Percentiles rank a stretch among this genome's conserved stretches.
Evolutionary conservation across 2,888 invertebrate species (phyloP).

Genomic region (Meloe dianella): DNA sequence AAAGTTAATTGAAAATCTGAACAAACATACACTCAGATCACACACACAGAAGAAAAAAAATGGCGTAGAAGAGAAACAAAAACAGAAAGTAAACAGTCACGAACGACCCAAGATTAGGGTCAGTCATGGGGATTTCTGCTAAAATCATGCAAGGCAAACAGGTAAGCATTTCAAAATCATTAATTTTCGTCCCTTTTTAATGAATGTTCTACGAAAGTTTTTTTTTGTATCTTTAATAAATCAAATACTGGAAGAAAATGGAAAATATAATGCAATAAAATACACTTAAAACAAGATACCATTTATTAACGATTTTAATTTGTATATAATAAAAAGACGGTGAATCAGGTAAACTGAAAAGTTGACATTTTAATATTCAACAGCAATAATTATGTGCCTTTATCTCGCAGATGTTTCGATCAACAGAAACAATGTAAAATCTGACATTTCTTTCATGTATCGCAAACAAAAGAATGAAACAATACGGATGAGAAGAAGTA

Average conservation of each 20-base stretch:
- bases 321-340: background rate
- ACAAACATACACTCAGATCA: background rate
- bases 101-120: conserved; percentile 15
- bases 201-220: too few species aligned
- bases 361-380: background rate
- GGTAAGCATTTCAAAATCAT: conserved; percentile 11
- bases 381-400: background rate
- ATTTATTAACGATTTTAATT: background rate
- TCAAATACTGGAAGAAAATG: too few species aligned
- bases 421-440: background rate
- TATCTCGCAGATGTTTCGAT: background rate
- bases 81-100: background rate
- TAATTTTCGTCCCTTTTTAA: background rate
- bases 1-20: background rate
- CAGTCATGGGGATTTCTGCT: background rate
- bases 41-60: background rate
- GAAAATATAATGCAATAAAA: too few species aligned
- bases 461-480: background rate
- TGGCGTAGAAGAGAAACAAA: background rate
- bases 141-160: conserved; percentile 12
- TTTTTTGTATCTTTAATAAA: too few species aligned
- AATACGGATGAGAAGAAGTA: background rate
- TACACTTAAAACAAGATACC: too few species aligned
- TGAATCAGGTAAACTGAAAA: background rate
- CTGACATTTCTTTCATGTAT: background rate